These are phyloP conservation scores for Festucalex cinctus DNA, from an alignment of 2,113 vertebrate species.

Conservation along the genomic window DNA sequence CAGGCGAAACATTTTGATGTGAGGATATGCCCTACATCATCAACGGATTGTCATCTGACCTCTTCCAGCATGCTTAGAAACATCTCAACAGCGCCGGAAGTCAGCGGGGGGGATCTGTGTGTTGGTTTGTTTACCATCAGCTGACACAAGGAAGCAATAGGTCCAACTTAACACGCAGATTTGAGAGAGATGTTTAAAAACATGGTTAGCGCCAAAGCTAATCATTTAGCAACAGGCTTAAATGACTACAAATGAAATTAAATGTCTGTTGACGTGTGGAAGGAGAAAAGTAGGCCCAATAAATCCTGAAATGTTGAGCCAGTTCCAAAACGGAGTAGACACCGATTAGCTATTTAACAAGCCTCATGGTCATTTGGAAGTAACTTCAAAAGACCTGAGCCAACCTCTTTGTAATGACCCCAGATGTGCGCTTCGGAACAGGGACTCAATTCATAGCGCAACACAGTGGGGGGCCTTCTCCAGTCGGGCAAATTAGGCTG, in stretches of 20 bases:
- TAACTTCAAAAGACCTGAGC: conserved; percentile 56
- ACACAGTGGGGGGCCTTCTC: too few species aligned
- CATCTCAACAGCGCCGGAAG: conserved; percentile 50
- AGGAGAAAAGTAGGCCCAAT: conserved; percentile 33
- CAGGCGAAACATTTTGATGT: conserved; percentile 13
- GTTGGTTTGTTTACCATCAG: conserved; percentile 15
- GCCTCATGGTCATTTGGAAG: conserved; percentile 34
- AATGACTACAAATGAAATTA: conserved; percentile 50
- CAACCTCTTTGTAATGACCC: conserved; percentile 45
- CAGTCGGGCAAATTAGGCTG: too few species aligned
- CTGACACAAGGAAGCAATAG: conserved; percentile 23
- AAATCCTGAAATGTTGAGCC: conserved; percentile 45
- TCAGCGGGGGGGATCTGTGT: neutral
- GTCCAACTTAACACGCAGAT: conserved; percentile 12
- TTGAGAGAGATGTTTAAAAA: neutral
- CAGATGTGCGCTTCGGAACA: conserved; percentile 59
- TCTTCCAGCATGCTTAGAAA: conserved; percentile 40
- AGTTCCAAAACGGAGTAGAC: conserved; percentile 51
- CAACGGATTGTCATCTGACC: conserved; percentile 61
- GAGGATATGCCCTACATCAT: conserved; percentile 56
- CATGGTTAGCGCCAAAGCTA: conserved; percentile 12
- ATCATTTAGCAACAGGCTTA: conserved; percentile 21
- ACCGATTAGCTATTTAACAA: conserved; percentile 57
- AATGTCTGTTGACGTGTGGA: conserved; percentile 19
- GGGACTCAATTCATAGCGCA: conserved; percentile 49